These are phyloP conservation scores for Helicoverpa zea DNA, from an alignment of 1,140 invertebrate genomes.

Conservation along the genomic window DNA sequence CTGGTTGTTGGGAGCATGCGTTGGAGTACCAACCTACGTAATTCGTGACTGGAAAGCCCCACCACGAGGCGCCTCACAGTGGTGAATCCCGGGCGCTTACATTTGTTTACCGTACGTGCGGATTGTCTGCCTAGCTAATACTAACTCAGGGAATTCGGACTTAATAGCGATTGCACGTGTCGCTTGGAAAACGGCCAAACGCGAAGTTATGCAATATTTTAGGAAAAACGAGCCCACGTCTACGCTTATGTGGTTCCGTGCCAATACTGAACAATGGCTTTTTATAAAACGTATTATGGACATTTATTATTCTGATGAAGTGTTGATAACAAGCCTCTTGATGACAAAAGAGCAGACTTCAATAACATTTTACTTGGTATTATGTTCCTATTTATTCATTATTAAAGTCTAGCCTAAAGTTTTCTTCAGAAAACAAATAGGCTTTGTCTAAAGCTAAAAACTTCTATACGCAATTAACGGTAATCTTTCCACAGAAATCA, in stretches of 20 bases:
- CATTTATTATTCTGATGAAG: too few relatives aligned
- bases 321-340: too few relatives aligned
- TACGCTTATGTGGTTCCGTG: background rate
- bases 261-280: background rate
- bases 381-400: too few relatives aligned
- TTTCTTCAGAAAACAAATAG: too few relatives aligned
- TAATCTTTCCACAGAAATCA: constrained; percentile 15
- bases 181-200: background rate
- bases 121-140: constrained; percentile 20
- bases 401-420: too few relatives aligned
- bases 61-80: background rate
- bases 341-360: too few relatives aligned
- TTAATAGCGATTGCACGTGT: constrained; percentile 16
- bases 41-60: constrained; percentile 8
- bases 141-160: constrained; percentile 23
- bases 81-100: constrained; percentile 20
- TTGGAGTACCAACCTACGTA: background rate
- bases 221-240: constrained; percentile 12
- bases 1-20: background rate
- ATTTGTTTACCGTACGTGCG: constrained; percentile 15
- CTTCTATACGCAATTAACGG: background rate
- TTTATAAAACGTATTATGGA: background rate
- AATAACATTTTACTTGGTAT: too few relatives aligned
- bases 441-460: background rate
- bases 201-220: constrained; percentile 23